Evolutionary conservation across 2,888 invertebrate species (phyloP).

Genomic region (Oeneis ivallda): DNA sequence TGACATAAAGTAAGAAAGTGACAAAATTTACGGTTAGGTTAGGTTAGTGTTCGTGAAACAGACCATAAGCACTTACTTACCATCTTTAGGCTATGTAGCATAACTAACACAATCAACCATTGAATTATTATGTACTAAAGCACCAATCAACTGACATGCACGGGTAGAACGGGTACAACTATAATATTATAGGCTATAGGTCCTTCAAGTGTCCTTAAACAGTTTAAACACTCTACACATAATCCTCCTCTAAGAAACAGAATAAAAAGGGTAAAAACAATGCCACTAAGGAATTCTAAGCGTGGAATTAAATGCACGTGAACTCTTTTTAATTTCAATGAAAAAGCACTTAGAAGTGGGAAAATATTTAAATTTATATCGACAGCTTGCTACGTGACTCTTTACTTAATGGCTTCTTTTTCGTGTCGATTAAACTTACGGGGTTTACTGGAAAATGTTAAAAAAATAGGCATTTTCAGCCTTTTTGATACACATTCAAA

Average conservation of each 20-base stretch:
- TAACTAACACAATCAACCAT: too few relatives aligned
- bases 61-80: too few relatives aligned
- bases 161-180: too few relatives aligned
- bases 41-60: too few relatives aligned
- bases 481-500: too few relatives aligned
- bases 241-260: neutral
- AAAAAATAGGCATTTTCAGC: neutral
- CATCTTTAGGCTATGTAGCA: too few relatives aligned
- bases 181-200: too few relatives aligned
- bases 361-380: constrained; percentile 39
- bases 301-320: constrained; percentile 25
- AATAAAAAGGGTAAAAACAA: constrained; percentile 4
- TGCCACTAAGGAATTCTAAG: constrained; percentile 21
- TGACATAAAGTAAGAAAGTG: too few relatives aligned
- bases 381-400: constrained; percentile 41
- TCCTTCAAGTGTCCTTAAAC: neutral
- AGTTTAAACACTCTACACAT: neutral
- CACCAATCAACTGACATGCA: too few relatives aligned
- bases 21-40: too few relatives aligned
- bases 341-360: constrained; percentile 35
- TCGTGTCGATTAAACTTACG: constrained; percentile 30
- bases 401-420: constrained; percentile 38
- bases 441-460: constrained; percentile 1
- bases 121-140: too few relatives aligned
- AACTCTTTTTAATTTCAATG: constrained; percentile 35